These are phyloP conservation scores for Palythoa heliodiscus DNA, from an alignment of 92 coral and sea anemone species.

Conservation along the genomic window DNA sequence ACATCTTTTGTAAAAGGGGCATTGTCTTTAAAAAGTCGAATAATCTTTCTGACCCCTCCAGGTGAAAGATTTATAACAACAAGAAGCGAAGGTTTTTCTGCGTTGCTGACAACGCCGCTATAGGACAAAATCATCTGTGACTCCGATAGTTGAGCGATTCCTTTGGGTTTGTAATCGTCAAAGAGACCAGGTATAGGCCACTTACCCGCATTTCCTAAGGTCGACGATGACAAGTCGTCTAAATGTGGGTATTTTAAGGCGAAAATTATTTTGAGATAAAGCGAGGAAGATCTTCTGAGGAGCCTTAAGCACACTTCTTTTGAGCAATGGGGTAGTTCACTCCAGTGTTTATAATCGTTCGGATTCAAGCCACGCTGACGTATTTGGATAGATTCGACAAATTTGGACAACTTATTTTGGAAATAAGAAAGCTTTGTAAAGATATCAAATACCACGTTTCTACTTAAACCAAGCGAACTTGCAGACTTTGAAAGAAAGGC, in stretches of 20 bases:
- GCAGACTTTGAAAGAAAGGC: conserved; percentile 51
- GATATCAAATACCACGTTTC: conserved; percentile 41
- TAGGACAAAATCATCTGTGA: conserved; percentile 67
- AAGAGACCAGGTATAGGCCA: conserved; percentile 85
- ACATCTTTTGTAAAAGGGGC: conserved; percentile 52
- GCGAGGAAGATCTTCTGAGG: conserved; percentile 65
- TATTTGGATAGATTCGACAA: conserved; percentile 61
- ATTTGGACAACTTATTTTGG: conserved; percentile 58
- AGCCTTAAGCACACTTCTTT: conserved; percentile 70
- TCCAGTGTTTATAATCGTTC: conserved; percentile 67
- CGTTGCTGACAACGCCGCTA: conserved; percentile 75
- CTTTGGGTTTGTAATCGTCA: conserved; percentile 78
- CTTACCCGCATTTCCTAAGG: conserved; percentile 54
- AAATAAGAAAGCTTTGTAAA: conserved; percentile 60
- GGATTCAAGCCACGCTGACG: conserved; percentile 78
- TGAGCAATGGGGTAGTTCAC: conserved; percentile 68
- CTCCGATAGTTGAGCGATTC: conserved; percentile 65
- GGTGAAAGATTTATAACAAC: conserved; percentile 58
- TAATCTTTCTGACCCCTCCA: conserved; percentile 53
- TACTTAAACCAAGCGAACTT: conserved; percentile 52
- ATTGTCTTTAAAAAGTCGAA: conserved; percentile 61
- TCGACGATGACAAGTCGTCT: conserved; percentile 74
- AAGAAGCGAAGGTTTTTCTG: conserved; percentile 64
- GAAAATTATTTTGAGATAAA: conserved; percentile 63
- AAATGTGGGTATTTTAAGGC: conserved; percentile 88